phyloP scores from a whole-genome alignment of 1,140 invertebrate species.

The Orchestia grillus region DNA sequence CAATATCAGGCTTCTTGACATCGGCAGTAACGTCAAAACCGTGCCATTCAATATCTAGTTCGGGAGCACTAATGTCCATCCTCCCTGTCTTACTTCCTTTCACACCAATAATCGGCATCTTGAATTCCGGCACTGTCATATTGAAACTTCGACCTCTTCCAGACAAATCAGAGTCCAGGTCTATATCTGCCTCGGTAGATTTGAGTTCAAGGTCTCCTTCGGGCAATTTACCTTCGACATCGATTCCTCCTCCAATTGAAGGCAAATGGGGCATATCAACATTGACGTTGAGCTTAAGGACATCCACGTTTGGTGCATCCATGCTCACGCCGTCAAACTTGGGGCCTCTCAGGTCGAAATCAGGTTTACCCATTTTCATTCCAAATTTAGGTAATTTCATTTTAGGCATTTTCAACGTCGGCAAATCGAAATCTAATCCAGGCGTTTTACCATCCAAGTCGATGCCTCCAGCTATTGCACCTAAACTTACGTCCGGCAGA shows the following conservation, averaged over 20 bases:
- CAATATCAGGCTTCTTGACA: not conserved
- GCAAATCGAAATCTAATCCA: not conserved
- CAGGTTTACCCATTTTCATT: not conserved
- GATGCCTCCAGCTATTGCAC: conserved; percentile 42
- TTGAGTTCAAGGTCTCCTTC: not conserved
- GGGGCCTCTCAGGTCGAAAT: not conserved
- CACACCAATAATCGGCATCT: not conserved
- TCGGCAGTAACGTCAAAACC: not conserved
- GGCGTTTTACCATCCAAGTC: conserved; percentile 33
- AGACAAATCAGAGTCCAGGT: not conserved
- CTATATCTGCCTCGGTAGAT: not conserved
- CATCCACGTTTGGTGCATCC: not conserved
- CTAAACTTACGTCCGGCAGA: not conserved
- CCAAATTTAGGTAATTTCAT: conserved; percentile 27
- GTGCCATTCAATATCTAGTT: not conserved
- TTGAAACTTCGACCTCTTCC: not conserved
- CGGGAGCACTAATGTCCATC: conserved; percentile 4
- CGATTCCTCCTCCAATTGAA: not conserved
- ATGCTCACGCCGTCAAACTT: conserved; percentile 1
- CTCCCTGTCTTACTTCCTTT: not conserved
- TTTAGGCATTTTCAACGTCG: conserved; percentile 13
- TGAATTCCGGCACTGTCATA: conserved; percentile 13
- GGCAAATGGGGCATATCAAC: not conserved
- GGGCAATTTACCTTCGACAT: not conserved
- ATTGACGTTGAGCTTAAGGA: not conserved